Evolutionary conservation across 2,888 invertebrate species (phyloP), one percentile per base, ranked within the genome.

Genomic region (Caenorhabditis sp.): DNA sequence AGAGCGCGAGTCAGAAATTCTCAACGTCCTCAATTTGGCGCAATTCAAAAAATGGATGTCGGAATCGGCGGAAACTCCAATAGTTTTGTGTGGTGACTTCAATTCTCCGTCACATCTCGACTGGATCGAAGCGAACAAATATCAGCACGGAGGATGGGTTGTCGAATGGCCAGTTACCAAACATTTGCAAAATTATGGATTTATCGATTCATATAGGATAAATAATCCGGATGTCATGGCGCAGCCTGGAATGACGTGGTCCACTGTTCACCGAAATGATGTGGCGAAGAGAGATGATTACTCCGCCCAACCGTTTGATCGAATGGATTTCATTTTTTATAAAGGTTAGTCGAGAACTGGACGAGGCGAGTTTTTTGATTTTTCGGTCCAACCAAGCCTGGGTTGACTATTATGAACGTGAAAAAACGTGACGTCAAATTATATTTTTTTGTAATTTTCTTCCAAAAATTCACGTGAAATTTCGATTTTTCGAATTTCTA

Each of bases 81-180:
- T 84, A 14, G 73, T 84, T 31, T 65, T 85, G 12, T 75, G 74
- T 12, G 85, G 85, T 12, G 85, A 85, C 59, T 85, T 85, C 74
- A 85, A 85, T 62, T 62, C 75, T 27, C 85, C 85, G 14, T 82
- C 83, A 0, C 84, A 85, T 76, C 63, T 83, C 19, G 85, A 85
- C 66, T 85, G 85, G 85, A 79, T 66, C 17, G 73, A 82, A 10
- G 64, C 65, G 5, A 49, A 19, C 21, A 19, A 60, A 53, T 37
- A 51, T 50, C 23, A 70, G 14, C 84, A 85, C 63, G 81, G 81
- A 6, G 82, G 76, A 27, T 81, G 81, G 82, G 58, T 59, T 8
- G 70, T 81, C 8, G 37, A 62, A 24, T 85, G 82, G 83, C 85
- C 85, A 1, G 79, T 79, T 2, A 82, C 83, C 0, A 79, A 76